Evolutionary conservation across 2,888 invertebrate genomes (phyloP), one percentile per base, ranked within the genome.

Genomic region (Lamellibrachia columna): DNA sequence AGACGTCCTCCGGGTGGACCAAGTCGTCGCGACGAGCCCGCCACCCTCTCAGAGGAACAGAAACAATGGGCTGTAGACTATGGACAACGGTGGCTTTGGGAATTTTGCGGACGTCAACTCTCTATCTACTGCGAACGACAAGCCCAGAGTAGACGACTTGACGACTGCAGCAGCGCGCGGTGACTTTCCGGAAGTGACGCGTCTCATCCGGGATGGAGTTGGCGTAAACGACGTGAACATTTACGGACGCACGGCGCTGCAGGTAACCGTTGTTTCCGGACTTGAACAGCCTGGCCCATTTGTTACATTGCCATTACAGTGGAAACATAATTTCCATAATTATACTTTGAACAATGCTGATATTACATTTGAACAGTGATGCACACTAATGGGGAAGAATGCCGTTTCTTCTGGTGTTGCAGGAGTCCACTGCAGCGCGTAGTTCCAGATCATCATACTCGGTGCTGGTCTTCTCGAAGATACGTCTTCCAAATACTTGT

Each of bases 161-260:
- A 53, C 92, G 55, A 58, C 55, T 22, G 92, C 92, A 15, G 92
- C 92, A 15, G 92, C 92, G 40, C 60, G 92, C 22, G 92, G 92
- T 22, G 92, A 92, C 55, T 53, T 92, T 53, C 40, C 52, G 22
- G 60, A 53, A 53, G 92, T 92, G 11, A 92, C 40, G 52, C 52
- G 53, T 52, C 60, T 92, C 11, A 53, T 92, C 40, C 7, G 53
- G 28, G 92, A 22, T 58, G 92, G 92, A 55, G 55, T 53, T n/a
- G 60, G 53, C 55, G 92, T 92, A 40, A 92, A 92, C 92, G 60
- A 53, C 3, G 52, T 40, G 60, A 92, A 92, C 92, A 55, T 52
- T 53, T 92, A 53, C 60, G 92, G 92, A 11, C 52, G 92, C 15
- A 60, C 92, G 40, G 55, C 92, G 40, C 53, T 92, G 3, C 92